phyloP scores from a whole-genome alignment of 2,113 vertebrate genomes.

The Acinonyx jubatus region DNA sequence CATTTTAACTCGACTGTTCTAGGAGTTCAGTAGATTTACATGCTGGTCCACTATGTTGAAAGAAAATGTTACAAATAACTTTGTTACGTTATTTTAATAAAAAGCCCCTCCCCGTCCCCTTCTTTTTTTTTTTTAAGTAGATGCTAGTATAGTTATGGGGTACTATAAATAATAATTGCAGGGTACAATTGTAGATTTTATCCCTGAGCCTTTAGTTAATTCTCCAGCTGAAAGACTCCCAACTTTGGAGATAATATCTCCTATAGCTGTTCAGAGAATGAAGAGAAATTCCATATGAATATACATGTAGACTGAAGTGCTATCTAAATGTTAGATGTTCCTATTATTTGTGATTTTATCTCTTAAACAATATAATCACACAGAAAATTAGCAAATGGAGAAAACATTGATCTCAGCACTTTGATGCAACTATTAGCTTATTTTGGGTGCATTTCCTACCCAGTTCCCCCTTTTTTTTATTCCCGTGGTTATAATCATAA shows the following conservation, averaged over 20 bases:
- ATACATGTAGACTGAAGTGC: neutral
- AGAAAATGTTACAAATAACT: neutral
- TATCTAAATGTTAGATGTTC: neutral
- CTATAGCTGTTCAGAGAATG: neutral
- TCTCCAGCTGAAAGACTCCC: neutral
- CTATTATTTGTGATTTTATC: neutral
- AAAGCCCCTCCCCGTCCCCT: neutral
- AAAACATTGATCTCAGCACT: neutral
- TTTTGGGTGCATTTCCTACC: neutral
- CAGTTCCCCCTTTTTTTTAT: neutral
- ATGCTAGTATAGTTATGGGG: neutral
- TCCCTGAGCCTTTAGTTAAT: constrained; percentile 15
- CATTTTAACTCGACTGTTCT: neutral
- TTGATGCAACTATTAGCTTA: neutral
- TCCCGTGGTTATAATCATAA: neutral
- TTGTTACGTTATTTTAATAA: neutral
- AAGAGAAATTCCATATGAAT: neutral
- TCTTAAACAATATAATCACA: neutral
- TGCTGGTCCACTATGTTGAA: neutral
- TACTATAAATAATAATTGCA: neutral
- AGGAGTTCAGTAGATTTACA: constrained; percentile 4
- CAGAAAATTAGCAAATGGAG: neutral
- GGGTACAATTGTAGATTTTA: neutral
- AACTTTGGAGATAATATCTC: neutral
- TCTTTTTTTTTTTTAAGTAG: neutral